These are phyloP conservation scores for Ischnura elegans DNA, from an alignment of 2,888 invertebrate species.

Conservation along the genomic window DNA sequence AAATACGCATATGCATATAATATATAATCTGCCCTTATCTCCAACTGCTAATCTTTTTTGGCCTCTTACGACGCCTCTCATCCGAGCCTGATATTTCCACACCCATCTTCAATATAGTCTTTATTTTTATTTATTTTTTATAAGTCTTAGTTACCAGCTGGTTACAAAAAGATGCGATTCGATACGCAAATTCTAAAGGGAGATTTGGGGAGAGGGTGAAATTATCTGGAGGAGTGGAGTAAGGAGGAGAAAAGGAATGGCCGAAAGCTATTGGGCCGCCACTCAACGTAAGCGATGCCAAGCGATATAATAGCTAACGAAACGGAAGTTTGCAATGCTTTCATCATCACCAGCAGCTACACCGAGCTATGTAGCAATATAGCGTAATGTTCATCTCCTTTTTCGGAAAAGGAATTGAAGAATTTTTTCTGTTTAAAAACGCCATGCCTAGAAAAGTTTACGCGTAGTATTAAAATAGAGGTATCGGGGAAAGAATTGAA, in stretches of 20 bases:
- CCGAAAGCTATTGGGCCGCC: too few species aligned
- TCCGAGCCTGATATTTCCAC: not conserved
- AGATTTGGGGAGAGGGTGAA: not conserved
- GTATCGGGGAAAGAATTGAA: too few species aligned
- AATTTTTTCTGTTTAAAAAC: too few species aligned
- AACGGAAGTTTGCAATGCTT: too few species aligned
- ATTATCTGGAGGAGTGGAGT: not conserved
- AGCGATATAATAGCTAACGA: too few species aligned
- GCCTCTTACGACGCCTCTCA: not conserved
- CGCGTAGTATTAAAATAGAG: too few species aligned
- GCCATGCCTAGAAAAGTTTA: too few species aligned
- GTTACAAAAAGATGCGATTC: constrained; percentile 16
- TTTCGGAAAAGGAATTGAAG: too few species aligned
- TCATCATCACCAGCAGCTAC: too few species aligned
- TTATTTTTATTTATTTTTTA: not conserved
- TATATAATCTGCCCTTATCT: constrained; percentile 9
- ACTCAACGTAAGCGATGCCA: too few species aligned
- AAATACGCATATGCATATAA: not conserved
- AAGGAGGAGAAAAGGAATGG: not conserved
- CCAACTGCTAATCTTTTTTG: constrained; percentile 1
- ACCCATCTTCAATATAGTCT: not conserved
- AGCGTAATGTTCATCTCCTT: too few species aligned
- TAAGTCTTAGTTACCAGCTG: constrained; percentile 2
- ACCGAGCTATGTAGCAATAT: too few species aligned
- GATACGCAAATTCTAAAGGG: constrained; percentile 41